phyloP scores from a whole-genome alignment of 2,113 vertebrate genomes.

The Galbula dea region DNA sequence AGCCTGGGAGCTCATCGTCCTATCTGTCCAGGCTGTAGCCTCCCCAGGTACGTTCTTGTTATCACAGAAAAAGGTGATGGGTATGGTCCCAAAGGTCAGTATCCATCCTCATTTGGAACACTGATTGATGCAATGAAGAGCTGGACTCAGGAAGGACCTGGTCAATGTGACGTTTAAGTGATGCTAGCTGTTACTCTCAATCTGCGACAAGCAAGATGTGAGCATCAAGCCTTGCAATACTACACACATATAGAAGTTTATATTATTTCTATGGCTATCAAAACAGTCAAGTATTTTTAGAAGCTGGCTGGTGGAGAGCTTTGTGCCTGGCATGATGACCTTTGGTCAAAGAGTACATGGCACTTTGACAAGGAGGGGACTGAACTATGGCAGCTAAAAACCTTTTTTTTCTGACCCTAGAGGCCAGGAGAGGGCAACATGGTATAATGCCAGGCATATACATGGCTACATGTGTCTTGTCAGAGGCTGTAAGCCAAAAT shows the following conservation, averaged over 20 bases:
- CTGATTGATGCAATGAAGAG: not conserved
- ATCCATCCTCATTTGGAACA: not conserved
- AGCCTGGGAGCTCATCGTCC: not conserved
- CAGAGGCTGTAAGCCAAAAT: not conserved
- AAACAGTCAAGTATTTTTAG: constrained; percentile 1
- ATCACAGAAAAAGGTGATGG: not conserved
- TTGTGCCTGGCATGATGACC: not conserved
- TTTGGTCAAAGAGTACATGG: not conserved
- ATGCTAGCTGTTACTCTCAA: not conserved
- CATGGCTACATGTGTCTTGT: not conserved
- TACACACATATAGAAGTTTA: not conserved
- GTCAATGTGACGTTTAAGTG: not conserved
- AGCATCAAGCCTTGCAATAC: not conserved
- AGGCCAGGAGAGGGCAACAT: not conserved
- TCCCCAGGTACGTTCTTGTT: not conserved
- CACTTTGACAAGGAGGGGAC: not conserved
- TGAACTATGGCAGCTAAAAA: not conserved
- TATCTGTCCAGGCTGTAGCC: not conserved
- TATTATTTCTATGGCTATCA: not conserved
- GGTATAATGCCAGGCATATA: not conserved
- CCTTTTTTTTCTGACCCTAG: not conserved
- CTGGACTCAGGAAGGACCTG: not conserved
- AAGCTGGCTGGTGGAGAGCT: not conserved
- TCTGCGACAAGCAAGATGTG: not conserved
- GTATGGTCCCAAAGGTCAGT: not conserved